Evolutionary conservation across 2,888 invertebrate genomes (phyloP).

Genomic region (Cartodere bifasciata): DNA sequence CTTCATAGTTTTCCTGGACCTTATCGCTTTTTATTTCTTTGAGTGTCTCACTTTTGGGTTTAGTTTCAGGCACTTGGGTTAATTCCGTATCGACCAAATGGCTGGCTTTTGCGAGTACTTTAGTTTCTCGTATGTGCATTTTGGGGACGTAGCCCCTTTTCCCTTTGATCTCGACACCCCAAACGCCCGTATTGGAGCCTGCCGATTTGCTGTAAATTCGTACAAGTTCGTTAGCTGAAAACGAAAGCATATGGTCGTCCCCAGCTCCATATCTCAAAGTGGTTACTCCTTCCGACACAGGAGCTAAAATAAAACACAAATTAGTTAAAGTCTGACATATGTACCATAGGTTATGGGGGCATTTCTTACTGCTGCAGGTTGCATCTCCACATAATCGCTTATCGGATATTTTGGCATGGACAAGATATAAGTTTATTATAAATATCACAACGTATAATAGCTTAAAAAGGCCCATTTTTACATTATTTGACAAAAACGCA

Average conservation of each 20-base stretch:
- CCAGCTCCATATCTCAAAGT: slow-evolving; percentile 42
- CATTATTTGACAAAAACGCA: slow-evolving; percentile 28
- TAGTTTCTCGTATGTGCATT: slow-evolving; percentile 46
- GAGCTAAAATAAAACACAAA: slow-evolving; percentile 44
- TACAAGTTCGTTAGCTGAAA: slow-evolving; percentile 42
- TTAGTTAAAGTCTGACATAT: no score
- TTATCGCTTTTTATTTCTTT: slow-evolving; percentile 20
- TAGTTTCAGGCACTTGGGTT: slow-evolving; percentile 20
- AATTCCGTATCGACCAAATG: slow-evolving; percentile 36
- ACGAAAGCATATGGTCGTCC: slow-evolving; percentile 47
- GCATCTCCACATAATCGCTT: slow-evolving; percentile 58
- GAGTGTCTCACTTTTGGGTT: no score
- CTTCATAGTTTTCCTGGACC: slow-evolving; percentile 29
- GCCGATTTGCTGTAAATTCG: slow-evolving; percentile 59
- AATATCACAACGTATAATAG: slow-evolving; percentile 30
- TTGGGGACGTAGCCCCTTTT: slow-evolving; percentile 54
- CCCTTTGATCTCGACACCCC: slow-evolving; percentile 58
- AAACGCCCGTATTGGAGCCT: slow-evolving; percentile 45
- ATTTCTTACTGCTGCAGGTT: slow-evolving; percentile 52
- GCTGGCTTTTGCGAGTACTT: slow-evolving; percentile 35
- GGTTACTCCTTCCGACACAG: slow-evolving; percentile 50
- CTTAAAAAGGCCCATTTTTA: slow-evolving; percentile 33
- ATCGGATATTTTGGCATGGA: slow-evolving; percentile 44
- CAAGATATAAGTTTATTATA: slow-evolving; percentile 24
- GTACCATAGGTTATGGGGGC: slow-evolving; percentile 19